Evolutionary conservation across 1,140 invertebrate species (phyloP), one percentile per base, ranked within the genome.

Genomic region (Pseudomyrmex sp.): DNA sequence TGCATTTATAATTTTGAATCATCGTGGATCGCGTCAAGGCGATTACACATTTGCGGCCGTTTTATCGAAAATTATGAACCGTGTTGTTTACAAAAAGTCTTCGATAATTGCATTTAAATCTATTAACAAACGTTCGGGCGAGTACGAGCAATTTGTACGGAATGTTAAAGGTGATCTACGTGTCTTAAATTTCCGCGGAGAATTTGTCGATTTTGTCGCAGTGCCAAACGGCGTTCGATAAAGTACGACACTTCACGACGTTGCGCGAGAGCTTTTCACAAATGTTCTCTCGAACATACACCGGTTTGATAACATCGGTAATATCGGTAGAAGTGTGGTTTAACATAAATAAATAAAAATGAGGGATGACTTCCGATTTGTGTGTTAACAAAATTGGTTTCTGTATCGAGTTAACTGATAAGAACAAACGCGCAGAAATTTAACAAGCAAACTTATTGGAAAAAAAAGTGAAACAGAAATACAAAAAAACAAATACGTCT

Each of bases 171-270:
- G 8, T 35, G 66, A 72, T 66, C 26, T 54, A 46, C n/a, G 35
- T 44, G 12, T 56, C 15, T 68, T 26, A 59, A 50, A 48, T 80
- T 44, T 54, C 62, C 20, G n/a, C 76, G 44, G 26, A 70, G 23
- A 35, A 35, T 35, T 35, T 35, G n/a, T 12, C 58, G 20, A 12
- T 46, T 48, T 58, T 79, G 76, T 72, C 76, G 66, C 54, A 20
- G 20, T 80, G 76, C 66, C 76, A 80, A 72, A 72, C 44, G 54
- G 8, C 66, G 44, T 61, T 80, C 66, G 66, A 80, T 80, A 59
- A 70, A 48, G 15, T 50, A 70, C 7, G 44, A 4, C 35, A 20
- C 26, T 18, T 18, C 18, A 35, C 26, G 26, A 35, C 26, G 26
- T 3, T 35, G 7, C 35, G 35, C 35, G 35, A 35, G 35, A 35